Conservation (phyloP, 2,113 vertebrate species). For the Azemiops feae region DNA sequence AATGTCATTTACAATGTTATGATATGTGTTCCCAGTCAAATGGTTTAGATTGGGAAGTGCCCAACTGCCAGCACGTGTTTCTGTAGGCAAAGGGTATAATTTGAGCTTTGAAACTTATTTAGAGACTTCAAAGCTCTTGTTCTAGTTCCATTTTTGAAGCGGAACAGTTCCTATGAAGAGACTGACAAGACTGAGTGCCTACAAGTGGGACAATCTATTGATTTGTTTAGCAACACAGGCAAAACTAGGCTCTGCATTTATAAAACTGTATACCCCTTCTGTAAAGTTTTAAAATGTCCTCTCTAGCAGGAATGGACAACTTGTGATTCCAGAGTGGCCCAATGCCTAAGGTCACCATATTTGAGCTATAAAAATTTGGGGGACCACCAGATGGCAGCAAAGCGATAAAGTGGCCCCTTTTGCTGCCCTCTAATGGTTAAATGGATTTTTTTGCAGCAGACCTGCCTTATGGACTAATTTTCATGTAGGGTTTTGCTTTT, state of each 20-base stretch:
- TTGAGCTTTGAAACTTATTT: conserved; percentile 23
- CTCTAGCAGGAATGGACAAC: not conserved
- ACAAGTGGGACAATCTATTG: not conserved
- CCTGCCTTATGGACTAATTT: not conserved
- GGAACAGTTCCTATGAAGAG: conserved; percentile 4
- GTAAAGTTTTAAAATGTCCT: not conserved
- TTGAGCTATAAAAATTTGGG: not conserved
- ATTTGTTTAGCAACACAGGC: conserved; percentile 4
- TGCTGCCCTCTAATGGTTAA: not conserved
- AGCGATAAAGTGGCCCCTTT: not conserved
- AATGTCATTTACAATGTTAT: conserved; percentile 7
- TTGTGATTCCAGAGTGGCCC: not conserved
- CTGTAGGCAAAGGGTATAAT: not conserved
- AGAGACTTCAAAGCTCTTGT: conserved; percentile 2
- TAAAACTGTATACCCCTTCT: not conserved
- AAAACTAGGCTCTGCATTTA: not conserved
- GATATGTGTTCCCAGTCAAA: conserved; percentile 7
- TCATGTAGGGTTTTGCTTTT: not conserved
- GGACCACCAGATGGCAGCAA: not conserved
- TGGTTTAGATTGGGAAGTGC: conserved; percentile 12
- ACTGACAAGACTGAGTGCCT: conserved; percentile 3
- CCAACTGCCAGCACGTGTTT: not conserved
- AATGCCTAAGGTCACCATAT: not conserved
- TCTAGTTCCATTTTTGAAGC: conserved; percentile 10
- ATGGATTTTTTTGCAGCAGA: not conserved